Base-by-base conservation (phyloP, 37 sponge, comb jelly and placozoan genomes). In the Crambe crambe region DNA sequence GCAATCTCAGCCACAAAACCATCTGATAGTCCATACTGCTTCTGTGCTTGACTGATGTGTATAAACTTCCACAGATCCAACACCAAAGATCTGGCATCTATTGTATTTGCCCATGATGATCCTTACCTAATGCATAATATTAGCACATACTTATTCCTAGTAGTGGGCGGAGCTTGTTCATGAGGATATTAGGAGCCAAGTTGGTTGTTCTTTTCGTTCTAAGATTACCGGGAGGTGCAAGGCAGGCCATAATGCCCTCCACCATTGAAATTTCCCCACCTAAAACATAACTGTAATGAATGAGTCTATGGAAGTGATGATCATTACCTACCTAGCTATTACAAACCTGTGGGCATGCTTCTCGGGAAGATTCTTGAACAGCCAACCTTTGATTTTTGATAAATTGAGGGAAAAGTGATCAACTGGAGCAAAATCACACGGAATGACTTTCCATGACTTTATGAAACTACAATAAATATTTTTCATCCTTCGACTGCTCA, bases 41-140 rank as follows among this genome's bases (percentile, higher is more conserved):
- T 37, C 69, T 81, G 85, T 0, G 74, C 20, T 68, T 31, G 26
- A 5, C 54, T 57, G 43, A 81, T 89, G 56, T 71, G 59, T 22
- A 90, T 30, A 59, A 77, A 77, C 79, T 86, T 90, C 91, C 91
- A 90, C 58, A 90, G 70, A 27, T 34, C 35, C 73, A 90, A 37
- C 20, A 86, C 87, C 81, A 90, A 86, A 20, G 56, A 4, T 43
- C 74, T 43, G 0, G 60, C 30, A 51, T 58, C 91, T 90, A 59
- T 1, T 18, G 36, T 26, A 23, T 29, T 61, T 8, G 12, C 51
- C 6, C 51, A 47, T 47, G 6, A 47, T 47, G 6, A 47, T 47
- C 12, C 10, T 47, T 47, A 47, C 51, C 51, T 12, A 47, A 15
- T 47, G 12, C 10, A 6, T 47, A 47, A 6, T 47, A 47, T 12